These are phyloP conservation scores for Phyllotreta striolata DNA, from an alignment of 2,888 invertebrate species.

Conservation along the genomic window DNA sequence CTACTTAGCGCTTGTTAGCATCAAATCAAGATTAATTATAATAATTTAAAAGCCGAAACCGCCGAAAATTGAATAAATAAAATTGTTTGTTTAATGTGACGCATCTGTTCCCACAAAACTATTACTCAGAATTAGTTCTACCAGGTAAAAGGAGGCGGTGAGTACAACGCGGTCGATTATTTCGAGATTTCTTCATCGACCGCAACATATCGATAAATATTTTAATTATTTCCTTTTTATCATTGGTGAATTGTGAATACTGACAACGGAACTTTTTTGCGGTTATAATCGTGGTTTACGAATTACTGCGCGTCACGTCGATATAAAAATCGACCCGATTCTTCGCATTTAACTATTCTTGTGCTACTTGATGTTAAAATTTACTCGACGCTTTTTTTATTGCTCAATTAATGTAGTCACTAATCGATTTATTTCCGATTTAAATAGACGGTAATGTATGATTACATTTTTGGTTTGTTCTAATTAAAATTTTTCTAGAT, in stretches of 20 bases:
- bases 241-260: neutral
- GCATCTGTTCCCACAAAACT: slow-evolving; percentile 13
- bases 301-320: neutral
- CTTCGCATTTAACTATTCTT: no score
- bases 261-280: slow-evolving; percentile 13
- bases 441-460: no score
- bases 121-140: slow-evolving; percentile 11
- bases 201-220: slow-evolving; percentile 15
- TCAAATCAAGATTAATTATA: slow-evolving; percentile 12
- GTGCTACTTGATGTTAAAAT: no score
- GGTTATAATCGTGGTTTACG: slow-evolving; percentile 5
- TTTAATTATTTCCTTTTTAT: slow-evolving; percentile 15
- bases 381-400: neutral
- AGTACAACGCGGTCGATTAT: no score
- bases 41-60: slow-evolving; percentile 11
- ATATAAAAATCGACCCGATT: neutral
- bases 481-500: no score
- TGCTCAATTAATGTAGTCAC: neutral
- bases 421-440: no score
- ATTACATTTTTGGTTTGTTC: no score
- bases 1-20: slow-evolving; percentile 13
- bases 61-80: slow-evolving; percentile 14
- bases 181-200: slow-evolving; percentile 2
- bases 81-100: slow-evolving; percentile 17
- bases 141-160: neutral